phyloP scores from a whole-genome alignment of 2,888 invertebrate genomes.

The Scaptodrosophila latifasciaeformis region DNA sequence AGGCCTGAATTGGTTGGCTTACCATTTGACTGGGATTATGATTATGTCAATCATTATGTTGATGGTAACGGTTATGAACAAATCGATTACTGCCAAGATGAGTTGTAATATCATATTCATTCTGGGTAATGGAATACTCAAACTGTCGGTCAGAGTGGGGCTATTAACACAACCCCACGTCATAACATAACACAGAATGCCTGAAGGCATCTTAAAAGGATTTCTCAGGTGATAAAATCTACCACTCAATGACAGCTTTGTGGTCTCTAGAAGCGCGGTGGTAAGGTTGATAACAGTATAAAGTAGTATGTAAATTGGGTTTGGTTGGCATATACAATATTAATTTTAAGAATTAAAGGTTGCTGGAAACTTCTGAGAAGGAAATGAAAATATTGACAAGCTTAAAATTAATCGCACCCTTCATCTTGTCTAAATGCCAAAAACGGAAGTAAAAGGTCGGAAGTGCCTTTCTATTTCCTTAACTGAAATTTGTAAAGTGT shows the following conservation, averaged over 20 bases:
- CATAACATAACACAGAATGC: too few relatives aligned
- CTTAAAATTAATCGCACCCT: conserved; percentile 52
- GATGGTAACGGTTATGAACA: conserved; percentile 53
- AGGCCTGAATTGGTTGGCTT: too few relatives aligned
- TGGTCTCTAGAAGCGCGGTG: too few relatives aligned
- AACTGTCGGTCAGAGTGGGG: neutral
- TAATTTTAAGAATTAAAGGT: too few relatives aligned
- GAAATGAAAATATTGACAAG: conserved; percentile 39
- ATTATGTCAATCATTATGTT: conserved; percentile 61
- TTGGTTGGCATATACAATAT: too few relatives aligned
- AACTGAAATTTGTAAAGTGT: neutral
- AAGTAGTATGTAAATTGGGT: too few relatives aligned
- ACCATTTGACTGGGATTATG: conserved; percentile 37
- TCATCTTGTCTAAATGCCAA: conserved; percentile 48
- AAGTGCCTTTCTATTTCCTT: conserved; percentile 25
- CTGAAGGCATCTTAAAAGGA: conserved; percentile 32
- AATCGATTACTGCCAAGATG: conserved; percentile 53
- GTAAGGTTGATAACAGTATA: too few relatives aligned
- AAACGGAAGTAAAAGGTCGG: conserved; percentile 25
- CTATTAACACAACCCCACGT: conserved; percentile 32
- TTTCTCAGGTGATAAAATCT: conserved; percentile 53
- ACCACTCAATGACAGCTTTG: neutral
- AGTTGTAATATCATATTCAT: conserved; percentile 49
- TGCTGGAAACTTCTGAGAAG: conserved; percentile 36
- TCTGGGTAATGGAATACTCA: conserved; percentile 36